Conservation (phyloP, 1,140 invertebrate genomes). For the Rhopalosiphum padi region DNA sequence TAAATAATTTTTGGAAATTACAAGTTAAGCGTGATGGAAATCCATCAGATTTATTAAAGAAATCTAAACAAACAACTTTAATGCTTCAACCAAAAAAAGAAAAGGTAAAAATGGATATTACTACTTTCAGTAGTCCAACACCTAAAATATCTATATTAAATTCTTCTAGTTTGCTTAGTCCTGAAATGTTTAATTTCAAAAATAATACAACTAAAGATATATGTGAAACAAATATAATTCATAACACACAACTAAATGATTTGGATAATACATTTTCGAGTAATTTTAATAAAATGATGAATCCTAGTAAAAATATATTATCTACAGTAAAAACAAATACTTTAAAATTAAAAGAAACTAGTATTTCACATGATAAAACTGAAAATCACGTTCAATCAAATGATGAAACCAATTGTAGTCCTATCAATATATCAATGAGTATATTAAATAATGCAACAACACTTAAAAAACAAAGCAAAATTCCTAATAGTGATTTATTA, state of each 20-base stretch:
- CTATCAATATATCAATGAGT: slow-evolving; percentile 20
- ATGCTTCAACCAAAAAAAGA: not conserved
- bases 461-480: not conserved
- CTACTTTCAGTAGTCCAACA: not conserved
- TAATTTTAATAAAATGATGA: slow-evolving; percentile 17
- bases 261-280: not conserved
- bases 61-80: slow-evolving; percentile 33
- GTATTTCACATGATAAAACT: not conserved
- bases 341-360: not conserved
- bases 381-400: not conserved
- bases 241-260: not conserved
- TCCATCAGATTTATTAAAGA: slow-evolving; percentile 44
- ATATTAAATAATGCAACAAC: not conserved
- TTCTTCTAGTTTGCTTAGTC: not conserved
- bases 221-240: not conserved
- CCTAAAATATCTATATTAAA: not conserved
- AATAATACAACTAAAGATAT: not conserved
- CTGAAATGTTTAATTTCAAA: not conserved
- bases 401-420: slow-evolving; percentile 35
- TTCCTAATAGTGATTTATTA: not conserved
- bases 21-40: slow-evolving; percentile 45
- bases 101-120: slow-evolving; percentile 12
- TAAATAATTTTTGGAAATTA: slow-evolving; percentile 42
- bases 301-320: not conserved
- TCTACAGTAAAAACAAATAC: not conserved